Evolutionary conservation across 2,888 invertebrate species (phyloP).

Genomic region (Ellobium chinense): DNA sequence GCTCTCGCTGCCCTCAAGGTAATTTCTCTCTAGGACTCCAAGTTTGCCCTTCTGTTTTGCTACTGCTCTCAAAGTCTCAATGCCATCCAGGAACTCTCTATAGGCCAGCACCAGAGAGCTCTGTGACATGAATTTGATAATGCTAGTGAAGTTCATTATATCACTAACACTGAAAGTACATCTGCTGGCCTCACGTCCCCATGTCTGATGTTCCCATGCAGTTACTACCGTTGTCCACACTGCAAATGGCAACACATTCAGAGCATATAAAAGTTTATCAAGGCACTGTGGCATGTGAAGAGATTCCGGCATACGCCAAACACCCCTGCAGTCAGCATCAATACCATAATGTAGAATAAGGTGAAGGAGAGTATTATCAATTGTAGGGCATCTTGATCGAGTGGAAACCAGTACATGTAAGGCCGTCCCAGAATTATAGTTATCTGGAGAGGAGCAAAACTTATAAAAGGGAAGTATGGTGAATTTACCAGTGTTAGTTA

Average conservation of each 20-base stretch:
- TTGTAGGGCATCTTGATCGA: neutral
- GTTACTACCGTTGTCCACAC: slow-evolving; percentile 10
- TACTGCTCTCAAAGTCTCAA: slow-evolving; percentile 37
- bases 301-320: slow-evolving; percentile 14
- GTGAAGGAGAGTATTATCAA: slow-evolving; percentile 1
- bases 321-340: slow-evolving; percentile 22
- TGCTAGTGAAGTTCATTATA: slow-evolving; percentile 20
- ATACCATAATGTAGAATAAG: slow-evolving; percentile 24
- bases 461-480: slow-evolving; percentile 25
- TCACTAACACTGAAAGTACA: slow-evolving; percentile 19
- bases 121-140: slow-evolving; percentile 38
- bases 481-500: slow-evolving; percentile 57
- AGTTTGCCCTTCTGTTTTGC: slow-evolving; percentile 33
- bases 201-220: no score
- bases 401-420: slow-evolving; percentile 38
- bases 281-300: neutral
- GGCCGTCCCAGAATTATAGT: slow-evolving; percentile 24
- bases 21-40: neutral
- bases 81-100: slow-evolving; percentile 37
- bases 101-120: slow-evolving; percentile 13
- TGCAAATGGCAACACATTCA: slow-evolving; percentile 41
- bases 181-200: no score
- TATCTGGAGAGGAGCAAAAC: neutral
- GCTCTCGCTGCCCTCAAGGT: slow-evolving; percentile 8
- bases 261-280: neutral